Evolutionary conservation across 2,113 vertebrate species (phyloP).

Genomic region (Caranx ignobilis): DNA sequence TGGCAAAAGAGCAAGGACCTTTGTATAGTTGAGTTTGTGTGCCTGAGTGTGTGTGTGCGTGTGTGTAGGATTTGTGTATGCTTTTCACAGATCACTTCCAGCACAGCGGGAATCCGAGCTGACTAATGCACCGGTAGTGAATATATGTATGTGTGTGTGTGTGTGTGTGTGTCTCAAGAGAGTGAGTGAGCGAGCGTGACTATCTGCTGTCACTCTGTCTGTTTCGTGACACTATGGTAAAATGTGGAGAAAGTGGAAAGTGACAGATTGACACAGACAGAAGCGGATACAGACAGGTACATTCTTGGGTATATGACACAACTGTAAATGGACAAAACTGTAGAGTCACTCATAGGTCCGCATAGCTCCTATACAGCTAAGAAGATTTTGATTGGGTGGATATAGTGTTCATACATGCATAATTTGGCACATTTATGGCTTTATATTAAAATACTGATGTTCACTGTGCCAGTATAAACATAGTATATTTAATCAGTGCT

Average conservation of each 20-base stretch:
- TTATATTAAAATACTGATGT: background rate
- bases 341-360: background rate
- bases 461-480: background rate
- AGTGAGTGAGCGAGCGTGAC: constrained; percentile 12
- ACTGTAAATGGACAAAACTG: constrained; percentile 18
- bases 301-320: constrained; percentile 3
- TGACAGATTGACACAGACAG: constrained; percentile 48
- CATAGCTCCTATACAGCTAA: no score
- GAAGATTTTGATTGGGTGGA: background rate
- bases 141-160: constrained; percentile 3
- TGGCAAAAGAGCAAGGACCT: constrained; percentile 42
- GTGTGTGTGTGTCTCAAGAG: constrained; percentile 1
- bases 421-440: background rate
- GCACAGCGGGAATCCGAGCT: constrained; percentile 24
- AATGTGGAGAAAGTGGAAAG: constrained; percentile 38
- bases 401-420: background rate
- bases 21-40: constrained; percentile 31
- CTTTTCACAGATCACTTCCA: constrained; percentile 59
- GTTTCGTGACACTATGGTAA: constrained; percentile 24
- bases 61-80: constrained; percentile 33
- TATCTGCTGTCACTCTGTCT: constrained; percentile 57
- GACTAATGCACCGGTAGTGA: constrained; percentile 27
- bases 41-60: background rate
- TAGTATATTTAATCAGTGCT: background rate
- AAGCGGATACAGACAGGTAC: constrained; percentile 16